phyloP scores from a whole-genome alignment of 2,797 vertebrate species.

The Pristis pectinata region DNA sequence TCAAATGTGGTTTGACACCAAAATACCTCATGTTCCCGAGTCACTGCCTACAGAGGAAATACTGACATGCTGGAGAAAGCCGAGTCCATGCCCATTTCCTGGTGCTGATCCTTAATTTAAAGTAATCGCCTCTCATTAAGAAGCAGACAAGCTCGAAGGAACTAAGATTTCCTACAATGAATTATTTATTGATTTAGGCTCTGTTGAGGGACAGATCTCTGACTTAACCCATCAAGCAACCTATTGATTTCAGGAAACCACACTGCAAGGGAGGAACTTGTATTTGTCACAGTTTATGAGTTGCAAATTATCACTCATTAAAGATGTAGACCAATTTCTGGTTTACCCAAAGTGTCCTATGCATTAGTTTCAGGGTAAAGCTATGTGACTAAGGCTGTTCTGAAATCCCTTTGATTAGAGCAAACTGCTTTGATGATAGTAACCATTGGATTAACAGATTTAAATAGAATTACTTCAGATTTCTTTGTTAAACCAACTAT shows the following conservation, averaged over 20 bases:
- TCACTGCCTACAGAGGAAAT: not conserved
- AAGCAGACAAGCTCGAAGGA: constrained; percentile 1
- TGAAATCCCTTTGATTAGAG: not conserved
- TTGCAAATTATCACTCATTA: not conserved
- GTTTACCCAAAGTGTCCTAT: not conserved
- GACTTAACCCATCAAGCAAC: not conserved
- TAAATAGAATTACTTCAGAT: not conserved
- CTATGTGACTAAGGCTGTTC: not conserved
- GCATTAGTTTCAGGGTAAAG: not conserved
- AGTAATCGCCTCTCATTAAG: not conserved
- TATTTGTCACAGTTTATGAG: not conserved
- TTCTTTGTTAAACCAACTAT: not conserved
- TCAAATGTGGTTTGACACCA: not conserved
- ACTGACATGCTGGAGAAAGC: not conserved
- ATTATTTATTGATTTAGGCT: not conserved
- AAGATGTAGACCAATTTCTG: not conserved
- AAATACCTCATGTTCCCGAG: not conserved
- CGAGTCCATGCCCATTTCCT: not conserved
- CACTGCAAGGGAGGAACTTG: not conserved
- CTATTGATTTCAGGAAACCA: not conserved
- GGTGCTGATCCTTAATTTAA: not conserved
- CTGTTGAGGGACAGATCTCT: not conserved
- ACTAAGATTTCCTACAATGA: not conserved
- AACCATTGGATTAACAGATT: not conserved
- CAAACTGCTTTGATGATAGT: not conserved